Conservation (phyloP, 2,888 invertebrate species). For the Halocaridina rubra region DNA sequence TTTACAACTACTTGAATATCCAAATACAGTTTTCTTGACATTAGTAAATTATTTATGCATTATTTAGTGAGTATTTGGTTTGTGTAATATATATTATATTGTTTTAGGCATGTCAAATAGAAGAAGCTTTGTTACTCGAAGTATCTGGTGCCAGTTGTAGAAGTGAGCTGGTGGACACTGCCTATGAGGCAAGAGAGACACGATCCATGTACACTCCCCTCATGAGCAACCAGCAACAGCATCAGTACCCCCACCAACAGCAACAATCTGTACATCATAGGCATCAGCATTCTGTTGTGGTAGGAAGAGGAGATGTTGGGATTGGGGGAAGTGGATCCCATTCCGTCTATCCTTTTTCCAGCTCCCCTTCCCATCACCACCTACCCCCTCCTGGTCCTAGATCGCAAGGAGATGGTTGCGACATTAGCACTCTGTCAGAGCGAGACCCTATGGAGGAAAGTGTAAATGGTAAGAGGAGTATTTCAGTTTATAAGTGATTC, state of each 20-base stretch:
- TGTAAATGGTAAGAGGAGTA: conserved; percentile 29
- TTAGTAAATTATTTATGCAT: too few species aligned
- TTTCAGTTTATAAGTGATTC: too few species aligned
- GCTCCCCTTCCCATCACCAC: background rate
- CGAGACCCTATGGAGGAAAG: conserved; percentile 30
- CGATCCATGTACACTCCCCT: background rate
- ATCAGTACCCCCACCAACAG: background rate
- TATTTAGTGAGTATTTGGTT: too few species aligned
- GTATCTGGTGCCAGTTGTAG: background rate
- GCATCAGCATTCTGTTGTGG: conserved; percentile 40
- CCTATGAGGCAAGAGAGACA: conserved; percentile 43
- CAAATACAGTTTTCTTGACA: too few species aligned
- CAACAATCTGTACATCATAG: too few species aligned
- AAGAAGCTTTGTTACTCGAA: conserved; percentile 35
- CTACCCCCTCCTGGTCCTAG: conserved; percentile 39
- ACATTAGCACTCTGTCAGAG: conserved; percentile 9
- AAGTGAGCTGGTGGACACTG: conserved; percentile 34
- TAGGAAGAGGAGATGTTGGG: conserved; percentile 21
- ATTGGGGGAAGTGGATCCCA: background rate
- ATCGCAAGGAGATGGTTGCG: conserved; percentile 41
- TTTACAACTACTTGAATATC: too few species aligned
- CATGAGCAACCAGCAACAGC: background rate
- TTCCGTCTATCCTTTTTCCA: background rate
- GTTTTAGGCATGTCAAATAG: conserved; percentile 43
- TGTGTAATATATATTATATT: background rate